phyloP scores from a whole-genome alignment of 2,797 vertebrate genomes.

The Rhinoraja longicauda region DNA sequence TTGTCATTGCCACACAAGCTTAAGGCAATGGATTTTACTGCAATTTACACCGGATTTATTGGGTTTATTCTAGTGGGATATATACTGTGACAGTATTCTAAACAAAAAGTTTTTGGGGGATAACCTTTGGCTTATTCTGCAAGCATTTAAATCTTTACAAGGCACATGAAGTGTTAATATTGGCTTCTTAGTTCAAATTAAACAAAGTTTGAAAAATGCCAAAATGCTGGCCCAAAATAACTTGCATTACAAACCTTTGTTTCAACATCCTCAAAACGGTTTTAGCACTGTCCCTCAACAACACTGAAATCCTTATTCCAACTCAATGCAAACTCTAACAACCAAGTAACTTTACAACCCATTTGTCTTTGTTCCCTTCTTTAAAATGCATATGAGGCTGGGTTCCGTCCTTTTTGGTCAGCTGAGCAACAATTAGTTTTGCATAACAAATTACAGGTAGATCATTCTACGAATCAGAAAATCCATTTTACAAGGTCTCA shows the following conservation, averaged over 20 bases:
- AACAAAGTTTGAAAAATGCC: not conserved
- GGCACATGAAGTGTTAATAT: not conserved
- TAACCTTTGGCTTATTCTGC: not conserved
- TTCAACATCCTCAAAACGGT: not conserved
- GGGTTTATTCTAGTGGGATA: not conserved
- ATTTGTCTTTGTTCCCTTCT: not conserved
- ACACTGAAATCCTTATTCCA: not conserved
- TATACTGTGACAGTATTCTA: not conserved
- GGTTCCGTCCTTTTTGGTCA: not conserved
- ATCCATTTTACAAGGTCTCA: not conserved
- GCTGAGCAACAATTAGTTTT: not conserved
- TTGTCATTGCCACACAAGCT: not conserved
- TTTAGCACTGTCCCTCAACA: not conserved
- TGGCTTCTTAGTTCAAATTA: not conserved
- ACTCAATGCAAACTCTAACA: not conserved
- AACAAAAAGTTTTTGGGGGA: not conserved
- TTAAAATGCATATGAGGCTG: not conserved
- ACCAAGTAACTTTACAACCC: not conserved
- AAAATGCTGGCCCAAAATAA: not conserved
- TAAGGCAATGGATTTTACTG: constrained; percentile 3
- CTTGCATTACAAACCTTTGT: not conserved
- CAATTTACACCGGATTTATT: constrained; percentile 5
- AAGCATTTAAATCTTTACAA: constrained; percentile 6
- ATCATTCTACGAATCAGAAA: not conserved
- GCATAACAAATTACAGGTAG: not conserved